Evolutionary conservation across 2,888 invertebrate species (phyloP).

Genomic region (Amphiduros pacificus): DNA sequence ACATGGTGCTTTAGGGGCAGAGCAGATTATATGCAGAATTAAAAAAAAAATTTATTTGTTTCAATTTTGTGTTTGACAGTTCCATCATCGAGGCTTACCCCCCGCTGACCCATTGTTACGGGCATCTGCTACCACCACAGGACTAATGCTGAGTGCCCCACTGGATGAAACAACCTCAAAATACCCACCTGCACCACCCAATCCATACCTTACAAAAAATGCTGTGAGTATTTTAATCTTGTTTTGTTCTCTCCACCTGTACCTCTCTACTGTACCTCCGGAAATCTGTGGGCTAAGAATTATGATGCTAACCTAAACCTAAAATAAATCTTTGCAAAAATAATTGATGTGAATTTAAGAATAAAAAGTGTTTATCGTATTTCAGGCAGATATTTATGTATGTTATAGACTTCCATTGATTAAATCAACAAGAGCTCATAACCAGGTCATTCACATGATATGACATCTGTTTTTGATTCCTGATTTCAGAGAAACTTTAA

Average conservation of each 20-base stretch:
- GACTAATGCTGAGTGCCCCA: too few relatives aligned
- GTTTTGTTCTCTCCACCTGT: neutral
- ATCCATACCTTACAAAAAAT: constrained; percentile 34
- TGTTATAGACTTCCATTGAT: neutral
- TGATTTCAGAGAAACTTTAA: constrained; percentile 44
- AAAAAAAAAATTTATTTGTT: too few relatives aligned
- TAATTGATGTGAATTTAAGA: neutral
- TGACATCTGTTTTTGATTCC: neutral
- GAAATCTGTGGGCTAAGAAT: too few relatives aligned
- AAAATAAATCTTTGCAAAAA: neutral
- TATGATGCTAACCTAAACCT: too few relatives aligned
- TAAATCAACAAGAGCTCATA: neutral
- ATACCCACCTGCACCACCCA: constrained; percentile 36
- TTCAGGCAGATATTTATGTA: too few relatives aligned
- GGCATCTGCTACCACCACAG: too few relatives aligned
- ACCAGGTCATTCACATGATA: neutral
- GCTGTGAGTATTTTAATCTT: constrained; percentile 30
- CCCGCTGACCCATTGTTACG: too few relatives aligned
- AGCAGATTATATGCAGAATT: too few relatives aligned
- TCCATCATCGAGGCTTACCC: too few relatives aligned
- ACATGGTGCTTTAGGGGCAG: too few relatives aligned
- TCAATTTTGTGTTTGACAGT: too few relatives aligned
- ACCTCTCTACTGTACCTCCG: too few relatives aligned
- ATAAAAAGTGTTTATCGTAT: neutral
- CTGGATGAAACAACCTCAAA: constrained; percentile 19